Evolutionary conservation across 2,113 vertebrate genomes (phyloP).

Genomic region (Cyprinus carpio): DNA sequence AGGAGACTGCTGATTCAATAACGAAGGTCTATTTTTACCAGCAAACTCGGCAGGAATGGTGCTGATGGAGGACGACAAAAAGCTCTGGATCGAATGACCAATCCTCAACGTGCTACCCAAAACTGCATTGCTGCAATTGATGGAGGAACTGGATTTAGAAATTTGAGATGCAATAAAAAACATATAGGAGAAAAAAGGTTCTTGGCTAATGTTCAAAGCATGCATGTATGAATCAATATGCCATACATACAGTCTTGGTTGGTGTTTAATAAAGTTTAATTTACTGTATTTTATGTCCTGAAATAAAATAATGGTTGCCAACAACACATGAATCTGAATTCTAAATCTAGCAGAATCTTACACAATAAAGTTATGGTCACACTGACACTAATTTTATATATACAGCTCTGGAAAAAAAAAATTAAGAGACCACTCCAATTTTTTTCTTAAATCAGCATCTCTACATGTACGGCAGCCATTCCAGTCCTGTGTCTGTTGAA

Average conservation of each 20-base stretch:
- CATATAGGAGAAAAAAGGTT: background rate
- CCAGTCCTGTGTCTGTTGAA: too few relatives aligned
- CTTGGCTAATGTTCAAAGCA: background rate
- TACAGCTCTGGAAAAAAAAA: too few relatives aligned
- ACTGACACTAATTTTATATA: too few relatives aligned
- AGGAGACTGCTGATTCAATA: constrained; percentile 19
- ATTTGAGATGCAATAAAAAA: too few relatives aligned
- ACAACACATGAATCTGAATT: too few relatives aligned
- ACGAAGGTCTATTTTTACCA: constrained; percentile 6
- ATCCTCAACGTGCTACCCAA: background rate
- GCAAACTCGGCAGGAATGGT: background rate
- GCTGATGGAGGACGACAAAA: background rate
- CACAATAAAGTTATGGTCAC: too few relatives aligned
- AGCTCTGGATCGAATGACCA: constrained; percentile 6
- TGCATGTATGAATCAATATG: background rate
- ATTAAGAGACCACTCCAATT: too few relatives aligned
- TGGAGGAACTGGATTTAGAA: background rate
- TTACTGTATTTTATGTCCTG: too few relatives aligned
- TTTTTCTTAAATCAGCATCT: too few relatives aligned
- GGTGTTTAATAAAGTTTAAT: background rate
- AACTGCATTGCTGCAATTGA: background rate
- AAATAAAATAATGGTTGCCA: too few relatives aligned
- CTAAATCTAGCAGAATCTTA: too few relatives aligned
- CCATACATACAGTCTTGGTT: background rate
- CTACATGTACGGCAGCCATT: too few relatives aligned